phyloP scores from a whole-genome alignment of 2,113 vertebrate genomes.

The Oxygymnocypris stewartii region DNA sequence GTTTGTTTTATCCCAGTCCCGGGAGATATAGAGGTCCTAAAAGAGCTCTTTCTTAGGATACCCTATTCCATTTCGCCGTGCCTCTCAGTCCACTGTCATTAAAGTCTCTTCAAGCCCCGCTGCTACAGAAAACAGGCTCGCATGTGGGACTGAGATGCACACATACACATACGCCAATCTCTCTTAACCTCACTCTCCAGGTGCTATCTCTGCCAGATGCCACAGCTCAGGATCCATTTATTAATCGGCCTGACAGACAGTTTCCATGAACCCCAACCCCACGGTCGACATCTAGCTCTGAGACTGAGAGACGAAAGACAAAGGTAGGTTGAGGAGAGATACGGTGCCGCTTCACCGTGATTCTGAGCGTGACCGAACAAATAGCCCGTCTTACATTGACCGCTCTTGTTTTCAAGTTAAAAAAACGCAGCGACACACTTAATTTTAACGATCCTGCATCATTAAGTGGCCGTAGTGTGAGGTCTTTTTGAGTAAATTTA shows the following conservation, averaged over 20 bases:
- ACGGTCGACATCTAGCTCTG: neutral
- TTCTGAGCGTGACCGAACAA: neutral
- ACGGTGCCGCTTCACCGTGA: neutral
- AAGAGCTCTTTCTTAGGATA: slow-evolving; percentile 12
- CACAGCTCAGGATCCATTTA: slow-evolving; percentile 38
- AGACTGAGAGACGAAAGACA: slow-evolving; percentile 13
- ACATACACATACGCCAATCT: slow-evolving; percentile 7
- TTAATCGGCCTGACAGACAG: slow-evolving; percentile 41
- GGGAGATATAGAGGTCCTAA: slow-evolving; percentile 8
- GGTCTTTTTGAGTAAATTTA: neutral
- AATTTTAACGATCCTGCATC: neutral
- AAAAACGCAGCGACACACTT: neutral
- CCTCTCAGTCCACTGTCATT: slow-evolving; percentile 11
- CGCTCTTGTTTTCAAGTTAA: neutral
- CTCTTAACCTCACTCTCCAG: slow-evolving; percentile 38
- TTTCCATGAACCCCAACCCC: neutral
- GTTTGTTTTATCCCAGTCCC: slow-evolving; percentile 31
- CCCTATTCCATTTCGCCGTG: neutral
- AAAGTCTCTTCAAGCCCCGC: slow-evolving; percentile 8
- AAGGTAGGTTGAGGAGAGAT: neutral
- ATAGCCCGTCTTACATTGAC: neutral
- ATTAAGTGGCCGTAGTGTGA: neutral
- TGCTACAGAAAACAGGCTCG: neutral
- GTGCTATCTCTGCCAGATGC: slow-evolving; percentile 33
- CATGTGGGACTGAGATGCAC: slow-evolving; percentile 24